Percentiles rank a stretch among this genome's conserved stretches.
These are phyloP conservation scores for Tineola bisselliella DNA, from an alignment of 2,888 invertebrate species.

Conservation along the genomic window DNA sequence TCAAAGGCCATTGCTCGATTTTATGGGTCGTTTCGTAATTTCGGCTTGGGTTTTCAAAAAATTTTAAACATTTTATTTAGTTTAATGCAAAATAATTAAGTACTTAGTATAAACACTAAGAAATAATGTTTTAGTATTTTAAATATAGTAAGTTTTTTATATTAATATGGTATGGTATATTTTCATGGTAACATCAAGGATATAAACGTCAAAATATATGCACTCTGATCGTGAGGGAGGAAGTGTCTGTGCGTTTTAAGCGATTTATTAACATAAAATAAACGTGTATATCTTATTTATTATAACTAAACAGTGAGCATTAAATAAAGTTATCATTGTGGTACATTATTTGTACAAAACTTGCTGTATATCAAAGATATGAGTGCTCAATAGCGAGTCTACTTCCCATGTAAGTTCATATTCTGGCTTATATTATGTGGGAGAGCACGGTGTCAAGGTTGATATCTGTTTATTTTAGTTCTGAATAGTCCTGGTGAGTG, in stretches of 20 bases:
- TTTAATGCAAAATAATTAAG: too few relatives aligned
- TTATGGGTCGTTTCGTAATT: too few relatives aligned
- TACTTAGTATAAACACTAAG: too few relatives aligned
- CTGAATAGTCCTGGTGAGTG: not conserved
- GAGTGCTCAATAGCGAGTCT: not conserved
- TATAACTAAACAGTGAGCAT: not conserved
- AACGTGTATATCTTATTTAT: not conserved
- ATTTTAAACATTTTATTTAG: too few relatives aligned
- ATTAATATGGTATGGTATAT: not conserved
- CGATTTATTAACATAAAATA: not conserved
- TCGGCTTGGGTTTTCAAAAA: too few relatives aligned
- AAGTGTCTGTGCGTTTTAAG: not conserved
- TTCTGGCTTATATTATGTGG: constrained; percentile 6
- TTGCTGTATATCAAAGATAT: not conserved
- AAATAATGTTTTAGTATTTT: too few relatives aligned
- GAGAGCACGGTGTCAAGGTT: constrained; percentile 12
- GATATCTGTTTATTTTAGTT: constrained; percentile 9
- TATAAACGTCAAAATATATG: not conserved
- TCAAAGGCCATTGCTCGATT: constrained; percentile 28
- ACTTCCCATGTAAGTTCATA: constrained; percentile 4
- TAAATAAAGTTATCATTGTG: not conserved
- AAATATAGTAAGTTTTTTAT: too few relatives aligned
- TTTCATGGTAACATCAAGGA: not conserved
- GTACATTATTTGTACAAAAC: not conserved
- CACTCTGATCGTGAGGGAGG: not conserved